Evolutionary conservation across 1,140 invertebrate genomes (phyloP).

Genomic region (Goniozus legneri): DNA sequence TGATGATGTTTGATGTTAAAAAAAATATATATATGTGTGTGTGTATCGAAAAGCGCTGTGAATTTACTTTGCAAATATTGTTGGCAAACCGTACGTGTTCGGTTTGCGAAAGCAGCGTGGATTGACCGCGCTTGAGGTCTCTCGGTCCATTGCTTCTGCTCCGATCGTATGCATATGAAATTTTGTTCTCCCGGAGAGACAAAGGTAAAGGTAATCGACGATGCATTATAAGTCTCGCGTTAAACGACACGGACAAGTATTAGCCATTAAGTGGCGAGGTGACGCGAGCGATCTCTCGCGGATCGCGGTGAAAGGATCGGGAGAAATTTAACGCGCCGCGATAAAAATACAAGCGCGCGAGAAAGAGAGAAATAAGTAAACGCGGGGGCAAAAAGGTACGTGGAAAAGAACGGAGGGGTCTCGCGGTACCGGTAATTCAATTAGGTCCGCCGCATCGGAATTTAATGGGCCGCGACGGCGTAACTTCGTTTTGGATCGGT

Average conservation of each 20-base stretch:
- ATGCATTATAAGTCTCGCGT: no score
- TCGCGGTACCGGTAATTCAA: constrained; percentile 25
- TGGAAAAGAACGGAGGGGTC: not conserved
- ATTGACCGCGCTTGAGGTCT: not conserved
- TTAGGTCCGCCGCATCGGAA: constrained; percentile 25
- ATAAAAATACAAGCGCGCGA: not conserved
- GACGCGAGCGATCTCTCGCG: constrained; percentile 25
- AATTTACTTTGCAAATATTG: no score
- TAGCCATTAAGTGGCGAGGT: constrained; percentile 29
- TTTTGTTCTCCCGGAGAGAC: no score
- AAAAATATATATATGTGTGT: no score
- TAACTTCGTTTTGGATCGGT: constrained; percentile 25
- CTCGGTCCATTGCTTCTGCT: no score
- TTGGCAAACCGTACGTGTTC: no score
- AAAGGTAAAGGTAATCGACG: no score
- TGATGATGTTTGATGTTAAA: no score
- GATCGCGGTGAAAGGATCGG: constrained; percentile 16
- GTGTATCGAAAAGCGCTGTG: no score
- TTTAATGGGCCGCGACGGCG: constrained; percentile 28
- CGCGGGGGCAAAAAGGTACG: constrained; percentile 12
- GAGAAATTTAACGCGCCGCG: constrained; percentile 22
- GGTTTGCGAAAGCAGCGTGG: not conserved
- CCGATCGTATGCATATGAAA: no score
- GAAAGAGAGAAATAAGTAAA: not conserved
- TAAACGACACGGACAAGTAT: constrained; percentile 6